Base-by-base conservation (phyloP, 2,888 invertebrate genomes). In the Sarcophaga rosellei region DNA sequence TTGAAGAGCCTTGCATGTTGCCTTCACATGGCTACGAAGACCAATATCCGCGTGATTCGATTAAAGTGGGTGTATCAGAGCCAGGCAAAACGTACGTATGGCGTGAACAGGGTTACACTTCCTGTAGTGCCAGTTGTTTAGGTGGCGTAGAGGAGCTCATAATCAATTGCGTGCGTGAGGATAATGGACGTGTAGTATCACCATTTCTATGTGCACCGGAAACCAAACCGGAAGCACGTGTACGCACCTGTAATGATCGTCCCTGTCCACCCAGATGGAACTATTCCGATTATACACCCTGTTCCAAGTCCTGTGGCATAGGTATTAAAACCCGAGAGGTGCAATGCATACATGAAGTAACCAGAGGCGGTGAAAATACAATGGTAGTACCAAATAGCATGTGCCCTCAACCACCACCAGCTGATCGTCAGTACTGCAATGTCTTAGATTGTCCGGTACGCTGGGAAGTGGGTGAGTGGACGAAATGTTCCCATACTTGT, bases 241-340 rank as follows among this genome's bases (percentile, higher is more conserved):
- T 97, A 53, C 94, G 97, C 90, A 97, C 97, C 0, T 98, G 98
- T 94, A 99, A 99, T 92, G 98, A 98, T 90, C 96, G 97, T 86
- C 97, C 99, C 0, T 99, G 99, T 91, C 98, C 98, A 2, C 98
- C 99, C 0, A 95, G 98, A 89, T 98, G 98, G 98, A 97, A 97
- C 91, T 96, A 96, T 89, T 97, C 97, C 0, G 97, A 97, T 78
- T 98, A 97, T 91, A 96, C 97, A 0, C 95, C 96, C 23, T 99
- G 99, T 93, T 97, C 97, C 23, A 97, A 97, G 92, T 96, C 97
- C 3, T 99, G 99, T 91, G 99, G 99, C 47, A 97, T 98, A 88
- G 99, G 99, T 0, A 96, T 97, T 88, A 98, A 98, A 94, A 97
- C 96, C 0, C 94, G 99, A 84, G 97, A 97, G 92, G 98, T 93